These are phyloP conservation scores for Pantherophis alleghaniensis DNA, from an alignment of 2,797 vertebrate species.

Conservation along the genomic window DNA sequence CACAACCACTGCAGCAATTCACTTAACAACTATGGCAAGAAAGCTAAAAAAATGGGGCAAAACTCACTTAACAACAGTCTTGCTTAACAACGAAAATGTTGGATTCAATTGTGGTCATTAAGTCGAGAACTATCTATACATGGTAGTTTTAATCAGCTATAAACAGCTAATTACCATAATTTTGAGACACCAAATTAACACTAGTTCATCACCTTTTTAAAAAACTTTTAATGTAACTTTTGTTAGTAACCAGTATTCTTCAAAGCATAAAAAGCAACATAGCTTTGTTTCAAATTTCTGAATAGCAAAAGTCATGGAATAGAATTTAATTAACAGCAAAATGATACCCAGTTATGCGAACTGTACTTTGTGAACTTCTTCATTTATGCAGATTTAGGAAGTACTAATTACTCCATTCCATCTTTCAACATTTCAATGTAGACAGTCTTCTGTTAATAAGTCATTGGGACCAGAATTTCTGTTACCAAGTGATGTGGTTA, in stretches of 20 bases:
- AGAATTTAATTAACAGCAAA: neutral
- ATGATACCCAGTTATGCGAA: neutral
- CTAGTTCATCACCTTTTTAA: neutral
- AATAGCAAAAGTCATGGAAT: neutral
- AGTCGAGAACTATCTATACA: neutral
- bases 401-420: neutral
- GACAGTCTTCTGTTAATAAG: neutral
- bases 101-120: no score
- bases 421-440: neutral
- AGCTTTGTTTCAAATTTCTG: neutral
- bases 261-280: neutral
- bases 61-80: no score
- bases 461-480: neutral
- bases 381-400: conserved; percentile 1
- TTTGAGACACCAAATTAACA: neutral
- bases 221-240: neutral
- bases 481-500: neutral
- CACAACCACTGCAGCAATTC: no score
- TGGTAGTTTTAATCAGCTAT: neutral
- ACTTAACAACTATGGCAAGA: no score
- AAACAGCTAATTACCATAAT: neutral
- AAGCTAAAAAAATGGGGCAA: no score
- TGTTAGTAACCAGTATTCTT: neutral
- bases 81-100: no score
- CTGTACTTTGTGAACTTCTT: neutral